Base-by-base conservation (phyloP, 2,888 invertebrate genomes). In the Habroteleia sp. region DNA sequence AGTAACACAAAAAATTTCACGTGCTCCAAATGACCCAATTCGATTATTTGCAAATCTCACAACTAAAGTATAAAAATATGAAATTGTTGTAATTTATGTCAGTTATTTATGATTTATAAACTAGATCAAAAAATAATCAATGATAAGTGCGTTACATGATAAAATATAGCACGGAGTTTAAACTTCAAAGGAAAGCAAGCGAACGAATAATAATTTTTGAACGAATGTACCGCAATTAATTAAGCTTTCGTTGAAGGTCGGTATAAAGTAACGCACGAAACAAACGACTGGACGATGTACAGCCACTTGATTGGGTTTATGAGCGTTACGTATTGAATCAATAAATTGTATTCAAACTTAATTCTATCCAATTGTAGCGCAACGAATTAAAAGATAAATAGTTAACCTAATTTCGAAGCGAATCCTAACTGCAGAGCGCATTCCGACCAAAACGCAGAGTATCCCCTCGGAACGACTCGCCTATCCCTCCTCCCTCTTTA, bases 381-480 rank as follows among this genome's bases (percentile, higher is more conserved):
- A 14, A 31, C n/a, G 14, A 62, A n/a, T 48, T 48, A n/a, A 27
- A 35, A 44, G 42, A 29, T 39, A 27, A 42, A 42, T 23, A 42
- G 33, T 13, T 33, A 48, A 39, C 50, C 50, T 11, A 20, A 41
- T 50, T 62, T 14, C 3, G 14, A 14, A 37, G 37, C 20, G 6
- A 33, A 48, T 39, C 39, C 39, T 4, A n/a, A 31, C 31, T 7
- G 60, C 16, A n/a, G 17, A 17, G 20, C 6, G 25, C 60, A 13
- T 23, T 60, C 25, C 17, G 14, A 50, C n/a, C n/a, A 62, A 48
- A 50, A 29, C 33, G 31, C n/a, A 39, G 25, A 0, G 25, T 50
- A 48, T 17, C 23, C 66, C 58, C 60, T 60, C 20, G 27, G 20
- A 20, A 39, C 46, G 56, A 56, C 44, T 56, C 54, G 66, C 17